Conservation (phyloP, 2,888 invertebrate genomes). For the Chrysina gloriosa region DNA sequence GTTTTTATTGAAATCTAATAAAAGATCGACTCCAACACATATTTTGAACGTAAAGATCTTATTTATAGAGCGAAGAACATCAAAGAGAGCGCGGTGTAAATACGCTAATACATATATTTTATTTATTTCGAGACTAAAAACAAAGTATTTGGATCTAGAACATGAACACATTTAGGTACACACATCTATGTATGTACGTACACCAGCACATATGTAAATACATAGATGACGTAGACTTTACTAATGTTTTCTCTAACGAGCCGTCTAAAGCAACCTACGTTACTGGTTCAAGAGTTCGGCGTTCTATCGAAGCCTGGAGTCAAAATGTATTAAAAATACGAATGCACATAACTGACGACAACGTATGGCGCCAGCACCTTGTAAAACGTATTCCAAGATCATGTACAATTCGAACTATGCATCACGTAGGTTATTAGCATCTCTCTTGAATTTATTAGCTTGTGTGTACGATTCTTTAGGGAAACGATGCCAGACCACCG, state of each 20-base stretch:
- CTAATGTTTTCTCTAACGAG: neutral
- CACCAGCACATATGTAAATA: too few relatives aligned
- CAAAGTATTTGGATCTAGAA: slow-evolving; percentile 19
- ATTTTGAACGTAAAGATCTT: slow-evolving; percentile 9
- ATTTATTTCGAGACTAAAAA: slow-evolving; percentile 24
- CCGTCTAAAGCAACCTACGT: neutral
- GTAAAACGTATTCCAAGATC: slow-evolving; percentile 28
- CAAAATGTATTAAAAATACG: slow-evolving; percentile 33
- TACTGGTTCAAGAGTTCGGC: neutral
- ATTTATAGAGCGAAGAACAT: slow-evolving; percentile 20
- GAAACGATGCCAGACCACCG: slow-evolving; percentile 4
- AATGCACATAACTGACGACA: slow-evolving; percentile 4
- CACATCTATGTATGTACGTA: neutral
- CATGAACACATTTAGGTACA: neutral
- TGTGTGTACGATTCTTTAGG: neutral
- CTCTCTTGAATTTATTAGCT: slow-evolving; percentile 28
- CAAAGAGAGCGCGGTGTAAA: slow-evolving; percentile 8
- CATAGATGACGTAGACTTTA: neutral
- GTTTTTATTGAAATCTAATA: slow-evolving; percentile 17
- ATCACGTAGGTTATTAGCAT: slow-evolving; percentile 37
- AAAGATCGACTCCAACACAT: slow-evolving; percentile 4
- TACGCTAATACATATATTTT: slow-evolving; percentile 12
- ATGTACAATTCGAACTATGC: slow-evolving; percentile 29
- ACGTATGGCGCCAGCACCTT: slow-evolving; percentile 35
- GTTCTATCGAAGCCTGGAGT: slow-evolving; percentile 3